Base-by-base conservation (phyloP, 2,888 invertebrate species). In the Andrena praecox region DNA sequence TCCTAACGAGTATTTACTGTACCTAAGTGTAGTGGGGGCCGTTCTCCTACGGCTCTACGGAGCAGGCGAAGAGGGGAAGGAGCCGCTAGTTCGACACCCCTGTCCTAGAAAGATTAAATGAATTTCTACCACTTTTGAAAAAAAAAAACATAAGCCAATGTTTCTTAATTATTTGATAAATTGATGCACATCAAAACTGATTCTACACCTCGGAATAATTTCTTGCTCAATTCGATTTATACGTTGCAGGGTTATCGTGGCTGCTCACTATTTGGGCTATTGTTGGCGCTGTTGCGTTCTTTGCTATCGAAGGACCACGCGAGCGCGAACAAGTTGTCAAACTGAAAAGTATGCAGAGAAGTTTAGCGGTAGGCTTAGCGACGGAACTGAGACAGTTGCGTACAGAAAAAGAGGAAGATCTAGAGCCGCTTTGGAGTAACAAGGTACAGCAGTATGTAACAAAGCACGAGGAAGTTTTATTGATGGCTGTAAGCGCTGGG, bases 291-390 rank as follows among this genome's bases (percentile, higher is more conserved):
- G 95, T 95, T 24, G 94, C 96, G 0, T 96, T 97, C 91, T 95
- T 96, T 83, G 94, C 95, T 27, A 96, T 96, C 80, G 97, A 97
- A 95, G 96, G 96, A 31, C 96, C 96, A 0, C 94, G 95, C 64
- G 96, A 96, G 92, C 92, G 93, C 4, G 93, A 95, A 86, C 95
- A 96, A 84, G 95, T 95, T 0, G 87, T 93, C 68, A 94, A 95
- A 56, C 94, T 96, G 82, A 94, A 95, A 73, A 94, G 93, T 70
- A 94, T 95, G 90, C 96, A 96, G 92, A 95, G 95, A 85, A 95
- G 96, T 87, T 93, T 96, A 10, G 95, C 96, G 0, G 95, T 96
- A 20, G 95, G 95, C 75, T 93, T 97, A 33, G 96, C 96, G 0
- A 96, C 95, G 16, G 96, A 96, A 87, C 90, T 97, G 10, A 94